A percentile compares a stretch with the other conserved stretches of the same genome.
These are phyloP conservation scores for Diabrotica virgifera DNA, from an alignment of 1,140 invertebrate species.

Conservation along the genomic window DNA sequence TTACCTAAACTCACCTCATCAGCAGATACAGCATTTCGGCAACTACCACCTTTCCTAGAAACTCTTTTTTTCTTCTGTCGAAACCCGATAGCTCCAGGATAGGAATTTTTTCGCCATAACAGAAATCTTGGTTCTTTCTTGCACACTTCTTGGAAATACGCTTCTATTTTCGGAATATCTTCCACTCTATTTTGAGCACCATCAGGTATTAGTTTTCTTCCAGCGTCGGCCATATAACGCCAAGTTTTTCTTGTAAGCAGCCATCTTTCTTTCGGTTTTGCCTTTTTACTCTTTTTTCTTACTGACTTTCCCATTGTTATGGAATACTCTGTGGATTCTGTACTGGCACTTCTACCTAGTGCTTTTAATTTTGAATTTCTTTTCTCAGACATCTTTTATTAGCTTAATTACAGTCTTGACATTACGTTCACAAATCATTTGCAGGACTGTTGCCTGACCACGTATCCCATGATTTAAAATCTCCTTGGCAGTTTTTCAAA, in stretches of 20 bases:
- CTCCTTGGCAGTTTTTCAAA: constrained; percentile 6
- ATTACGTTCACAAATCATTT: constrained; percentile 21
- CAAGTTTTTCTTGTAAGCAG: constrained; percentile 82
- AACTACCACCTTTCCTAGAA: constrained; percentile 62
- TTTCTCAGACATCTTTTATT: constrained; percentile 42
- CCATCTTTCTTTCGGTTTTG: constrained; percentile 71
- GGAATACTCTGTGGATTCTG: constrained; percentile 43
- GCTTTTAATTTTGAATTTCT: constrained; percentile 36
- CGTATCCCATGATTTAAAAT: constrained; percentile 6
- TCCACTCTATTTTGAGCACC: constrained; percentile 65
- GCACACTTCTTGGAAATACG: constrained; percentile 80
- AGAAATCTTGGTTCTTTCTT: constrained; percentile 72
- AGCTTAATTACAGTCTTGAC: constrained; percentile 24
- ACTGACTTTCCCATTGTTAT: constrained; percentile 52
- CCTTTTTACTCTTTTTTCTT: constrained; percentile 52
- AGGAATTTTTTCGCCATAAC: constrained; percentile 76
- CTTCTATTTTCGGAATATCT: constrained; percentile 75
- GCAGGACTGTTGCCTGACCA: background rate
- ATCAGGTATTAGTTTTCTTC: constrained; percentile 78
- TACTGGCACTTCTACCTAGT: constrained; percentile 41
- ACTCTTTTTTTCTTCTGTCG: constrained; percentile 53
- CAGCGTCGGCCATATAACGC: constrained; percentile 86
- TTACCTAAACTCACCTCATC: constrained; percentile 51
- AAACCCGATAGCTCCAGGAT: constrained; percentile 64
- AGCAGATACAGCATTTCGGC: constrained; percentile 60